Evolutionary conservation across 2,888 invertebrate species (phyloP).

Genomic region (Urechis unicinctus): DNA sequence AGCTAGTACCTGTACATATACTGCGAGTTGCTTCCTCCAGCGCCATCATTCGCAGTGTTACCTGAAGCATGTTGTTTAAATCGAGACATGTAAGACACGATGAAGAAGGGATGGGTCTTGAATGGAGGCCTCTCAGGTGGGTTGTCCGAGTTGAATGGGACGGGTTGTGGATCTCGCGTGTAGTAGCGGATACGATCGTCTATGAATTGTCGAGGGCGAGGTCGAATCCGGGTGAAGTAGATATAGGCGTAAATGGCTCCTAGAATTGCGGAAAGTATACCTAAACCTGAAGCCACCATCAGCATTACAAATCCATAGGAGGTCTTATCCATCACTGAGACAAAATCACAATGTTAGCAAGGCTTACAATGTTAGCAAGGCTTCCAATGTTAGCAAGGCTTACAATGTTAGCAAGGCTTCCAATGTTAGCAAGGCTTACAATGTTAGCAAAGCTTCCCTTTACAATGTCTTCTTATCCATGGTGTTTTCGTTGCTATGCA

Average conservation of each 20-base stretch:
- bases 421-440: no score
- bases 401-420: no score
- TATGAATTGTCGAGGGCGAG: not conserved
- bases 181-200: not conserved
- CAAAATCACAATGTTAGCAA: no score
- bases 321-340: not conserved
- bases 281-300: slow-evolving; percentile 5
- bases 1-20: no score
- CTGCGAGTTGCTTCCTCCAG: no score
- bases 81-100: not conserved
- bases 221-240: slow-evolving; percentile 11
- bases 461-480: no score
- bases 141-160: not conserved
- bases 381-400: no score
- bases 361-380: no score
- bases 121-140: not conserved
- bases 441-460: no score
- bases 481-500: no score
- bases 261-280: slow-evolving; percentile 4
- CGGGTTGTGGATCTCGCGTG: not conserved
- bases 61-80: no score
- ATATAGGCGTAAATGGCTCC: slow-evolving; percentile 12
- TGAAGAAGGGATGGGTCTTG: not conserved
- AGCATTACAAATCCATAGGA: slow-evolving; percentile 2
- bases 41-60: no score